phyloP scores from a whole-genome alignment of 1,140 invertebrate genomes.

The Rhizoglyphus robini region DNA sequence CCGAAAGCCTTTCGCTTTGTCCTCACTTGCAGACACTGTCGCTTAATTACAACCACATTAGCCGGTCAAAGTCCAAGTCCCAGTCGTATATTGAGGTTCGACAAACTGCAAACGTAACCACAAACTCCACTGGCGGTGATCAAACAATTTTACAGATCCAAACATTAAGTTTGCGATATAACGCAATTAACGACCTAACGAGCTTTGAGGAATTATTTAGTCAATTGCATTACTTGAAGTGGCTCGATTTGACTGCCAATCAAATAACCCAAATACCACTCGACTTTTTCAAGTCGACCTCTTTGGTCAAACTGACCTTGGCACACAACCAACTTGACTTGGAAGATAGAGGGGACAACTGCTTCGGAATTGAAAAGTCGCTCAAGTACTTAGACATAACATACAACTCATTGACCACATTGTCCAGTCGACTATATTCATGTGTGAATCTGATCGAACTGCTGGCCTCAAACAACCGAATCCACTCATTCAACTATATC shows the following conservation, averaged over 20 bases:
- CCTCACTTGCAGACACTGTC: slow-evolving; percentile 47
- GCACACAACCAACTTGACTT: slow-evolving; percentile 22
- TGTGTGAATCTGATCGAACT: slow-evolving; percentile 15
- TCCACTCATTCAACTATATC: slow-evolving; percentile 51
- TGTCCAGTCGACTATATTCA: not conserved
- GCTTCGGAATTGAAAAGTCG: slow-evolving; percentile 9
- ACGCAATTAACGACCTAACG: slow-evolving; percentile 43
- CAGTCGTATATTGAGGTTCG: not conserved
- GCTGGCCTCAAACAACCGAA: slow-evolving; percentile 41
- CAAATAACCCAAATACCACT: slow-evolving; percentile 53
- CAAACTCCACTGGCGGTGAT: not conserved
- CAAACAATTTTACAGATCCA: not conserved
- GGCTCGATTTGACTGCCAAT: slow-evolving; percentile 64
- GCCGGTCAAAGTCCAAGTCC: not conserved
- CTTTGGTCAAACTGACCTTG: slow-evolving; percentile 22
- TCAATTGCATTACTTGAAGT: slow-evolving; percentile 53
- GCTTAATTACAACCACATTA: slow-evolving; percentile 55
- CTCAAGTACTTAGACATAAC: slow-evolving; percentile 16
- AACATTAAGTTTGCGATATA: slow-evolving; percentile 4
- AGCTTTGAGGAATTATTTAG: slow-evolving; percentile 38
- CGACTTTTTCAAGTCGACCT: slow-evolving; percentile 22
- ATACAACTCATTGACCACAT: not conserved
- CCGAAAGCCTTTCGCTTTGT: slow-evolving; percentile 42
- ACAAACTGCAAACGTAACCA: not conserved
- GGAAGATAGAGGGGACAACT: not conserved